Percentiles rank a stretch among this genome's conserved stretches.
phyloP scores from a whole-genome alignment of 2,797 vertebrate species.

The Parauchenoglanis punctatus region DNA sequence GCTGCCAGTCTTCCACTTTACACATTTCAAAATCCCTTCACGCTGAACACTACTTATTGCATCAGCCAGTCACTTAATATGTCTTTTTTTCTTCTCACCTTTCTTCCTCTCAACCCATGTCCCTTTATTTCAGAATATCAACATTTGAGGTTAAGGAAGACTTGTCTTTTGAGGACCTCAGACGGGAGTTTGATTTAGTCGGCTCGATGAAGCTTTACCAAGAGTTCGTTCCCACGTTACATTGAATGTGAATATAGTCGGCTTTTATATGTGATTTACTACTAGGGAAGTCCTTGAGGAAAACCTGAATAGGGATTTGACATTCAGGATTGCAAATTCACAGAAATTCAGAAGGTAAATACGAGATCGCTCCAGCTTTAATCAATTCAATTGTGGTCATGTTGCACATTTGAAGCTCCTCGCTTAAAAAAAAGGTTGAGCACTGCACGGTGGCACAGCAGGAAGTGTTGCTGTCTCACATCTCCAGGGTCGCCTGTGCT shows the following conservation, averaged over 20 bases:
- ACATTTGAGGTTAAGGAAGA: slow-evolving; percentile 82
- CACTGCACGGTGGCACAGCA: not conserved
- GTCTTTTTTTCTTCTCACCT: not conserved
- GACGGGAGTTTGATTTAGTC: slow-evolving; percentile 78
- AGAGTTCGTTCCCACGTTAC: slow-evolving; percentile 69
- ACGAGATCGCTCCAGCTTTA: not conserved
- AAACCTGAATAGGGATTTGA: not conserved
- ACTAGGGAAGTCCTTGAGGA: not conserved
- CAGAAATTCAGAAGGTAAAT: not conserved
- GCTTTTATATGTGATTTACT: not conserved
- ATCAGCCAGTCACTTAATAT: not conserved
- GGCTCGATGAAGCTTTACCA: slow-evolving; percentile 75
- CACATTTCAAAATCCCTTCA: slow-evolving; percentile 6
- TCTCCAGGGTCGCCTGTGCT: not conserved
- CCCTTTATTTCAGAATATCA: slow-evolving; percentile 74
- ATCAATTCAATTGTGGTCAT: not conserved
- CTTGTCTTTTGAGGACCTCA: slow-evolving; percentile 73
- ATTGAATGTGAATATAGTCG: slow-evolving; percentile 19
- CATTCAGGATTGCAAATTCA: not conserved
- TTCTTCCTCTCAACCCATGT: too few species aligned
- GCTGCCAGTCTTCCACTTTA: not conserved
- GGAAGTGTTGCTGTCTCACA: not conserved
- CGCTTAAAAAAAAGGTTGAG: not conserved
- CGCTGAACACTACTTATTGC: not conserved
- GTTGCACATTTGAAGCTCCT: not conserved